Evolutionary conservation across 1,140 invertebrate genomes (phyloP).

Genomic region (Bombus haemorrhoidalis): DNA sequence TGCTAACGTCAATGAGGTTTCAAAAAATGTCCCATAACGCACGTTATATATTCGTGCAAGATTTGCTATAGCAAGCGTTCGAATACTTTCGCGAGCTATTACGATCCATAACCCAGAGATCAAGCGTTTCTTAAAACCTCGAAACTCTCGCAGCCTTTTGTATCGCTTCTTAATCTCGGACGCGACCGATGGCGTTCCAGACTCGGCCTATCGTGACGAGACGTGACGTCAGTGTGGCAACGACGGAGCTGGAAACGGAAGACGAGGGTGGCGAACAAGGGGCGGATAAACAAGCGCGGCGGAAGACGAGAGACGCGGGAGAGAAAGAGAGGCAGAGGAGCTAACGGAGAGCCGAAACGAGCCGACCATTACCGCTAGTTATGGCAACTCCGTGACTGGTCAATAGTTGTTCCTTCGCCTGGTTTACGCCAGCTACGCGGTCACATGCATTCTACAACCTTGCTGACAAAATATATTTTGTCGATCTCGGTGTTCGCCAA

Average conservation of each 20-base stretch:
- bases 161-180: slow-evolving; percentile 28
- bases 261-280: not conserved
- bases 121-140: not conserved
- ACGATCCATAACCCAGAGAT: not conserved
- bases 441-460: not conserved
- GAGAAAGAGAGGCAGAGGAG: slow-evolving; percentile 3
- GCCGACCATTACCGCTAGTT: slow-evolving; percentile 66
- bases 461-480: not conserved
- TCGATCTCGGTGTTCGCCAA: not conserved
- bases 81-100: too few species aligned
- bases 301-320: slow-evolving; percentile 1
- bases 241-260: not conserved
- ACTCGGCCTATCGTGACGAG: slow-evolving; percentile 24
- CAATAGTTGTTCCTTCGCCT: slow-evolving; percentile 60
- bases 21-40: too few species aligned
- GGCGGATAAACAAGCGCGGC: not conserved
- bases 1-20: too few species aligned
- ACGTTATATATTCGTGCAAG: too few species aligned
- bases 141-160: not conserved
- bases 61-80: too few species aligned
- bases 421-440: not conserved
- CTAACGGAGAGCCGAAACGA: slow-evolving; percentile 44
- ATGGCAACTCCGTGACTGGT: slow-evolving; percentile 65
- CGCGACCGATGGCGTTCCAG: not conserved
- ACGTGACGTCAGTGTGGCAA: slow-evolving; percentile 55